A percentile compares a stretch with the other conserved stretches of the same genome.
Conservation (phyloP, 2,113 vertebrate species). For the Scalopus aquaticus region DNA sequence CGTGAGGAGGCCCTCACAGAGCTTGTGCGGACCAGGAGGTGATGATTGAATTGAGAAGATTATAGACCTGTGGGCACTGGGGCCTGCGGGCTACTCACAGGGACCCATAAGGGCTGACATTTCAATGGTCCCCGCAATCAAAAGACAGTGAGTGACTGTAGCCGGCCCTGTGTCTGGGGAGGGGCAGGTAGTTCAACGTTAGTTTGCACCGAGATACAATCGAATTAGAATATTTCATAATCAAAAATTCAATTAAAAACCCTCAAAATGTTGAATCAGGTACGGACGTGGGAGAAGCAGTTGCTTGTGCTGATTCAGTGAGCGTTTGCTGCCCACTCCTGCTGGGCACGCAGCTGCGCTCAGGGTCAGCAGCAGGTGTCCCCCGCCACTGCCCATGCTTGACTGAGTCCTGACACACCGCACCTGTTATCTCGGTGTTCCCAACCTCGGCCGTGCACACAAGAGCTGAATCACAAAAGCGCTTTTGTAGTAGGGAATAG, state of each 20-base stretch:
- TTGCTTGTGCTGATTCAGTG: neutral
- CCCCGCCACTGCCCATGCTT: no score
- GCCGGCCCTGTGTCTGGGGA: neutral
- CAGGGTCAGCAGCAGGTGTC: no score
- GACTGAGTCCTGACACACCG: no score
- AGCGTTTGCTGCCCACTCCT: no score
- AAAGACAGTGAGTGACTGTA: conserved; percentile 37
- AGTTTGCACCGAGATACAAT: neutral
- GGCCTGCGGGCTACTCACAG: conserved; percentile 22
- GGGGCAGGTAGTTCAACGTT: neutral
- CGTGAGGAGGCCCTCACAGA: neutral
- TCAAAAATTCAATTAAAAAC: neutral
- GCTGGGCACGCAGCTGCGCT: no score
- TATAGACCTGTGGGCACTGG: neutral
- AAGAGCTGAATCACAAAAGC: neutral
- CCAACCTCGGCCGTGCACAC: neutral
- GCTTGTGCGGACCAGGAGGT: neutral
- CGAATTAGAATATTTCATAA: conserved; percentile 17
- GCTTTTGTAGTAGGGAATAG: neutral
- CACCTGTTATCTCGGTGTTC: neutral
- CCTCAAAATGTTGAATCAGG: neutral
- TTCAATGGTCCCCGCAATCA: conserved; percentile 51
- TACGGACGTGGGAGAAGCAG: neutral
- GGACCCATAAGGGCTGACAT: neutral
- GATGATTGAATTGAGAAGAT: conserved; percentile 65